Base-by-base conservation (phyloP, 1,140 invertebrate genomes). In the Drosophila funebris region DNA sequence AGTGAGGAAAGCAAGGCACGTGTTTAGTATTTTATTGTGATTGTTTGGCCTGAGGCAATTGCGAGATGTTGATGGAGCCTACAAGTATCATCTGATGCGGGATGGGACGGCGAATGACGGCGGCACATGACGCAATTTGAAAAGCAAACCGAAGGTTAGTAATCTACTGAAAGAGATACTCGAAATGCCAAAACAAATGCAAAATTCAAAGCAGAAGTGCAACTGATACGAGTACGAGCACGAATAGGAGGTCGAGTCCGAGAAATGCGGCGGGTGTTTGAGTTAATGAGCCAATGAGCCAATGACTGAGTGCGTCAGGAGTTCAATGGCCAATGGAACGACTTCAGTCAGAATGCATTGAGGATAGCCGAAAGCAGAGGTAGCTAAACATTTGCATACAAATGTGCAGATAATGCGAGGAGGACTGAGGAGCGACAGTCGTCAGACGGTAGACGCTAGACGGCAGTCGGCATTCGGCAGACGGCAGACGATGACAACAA, bases 251-350 rank as follows among this genome's bases (percentile, higher is more conserved):
- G 2, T 14, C n/a, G n/a, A n/a, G n/a, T n/a, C n/a, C n/a, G 11
- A 11, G 11, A 16, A 14, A 4, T 16, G 37, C 18, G 1, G 33
- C 3, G 44, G 44, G 24, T 41, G 53, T 50, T 61, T 43, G 33
- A 77, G 66, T 71, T 79, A 79, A 78, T 79, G 76, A 71, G 64
- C 60, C 64, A 79, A 78, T 79, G 76, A 71, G 64, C 60, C 64
- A 33, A 64, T 50, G 63, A 41, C 54, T 61, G 58, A 31, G 27
- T 31, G 43, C 44, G 36, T 16, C 20, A 24, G n/a, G 43, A 37
- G 77, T 78, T 80, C 76, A 80, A 48, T 58, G 76, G 48, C 64
- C 70, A 73, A 27, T 58, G 5, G 20, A 31, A 36, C 48, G 36
- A 43, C 61, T 18, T 70, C 58, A 70, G 48, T 63, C 58, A 63